Conservation (phyloP, 64 coral and sea anemone species). For the Platygyra sinensis region DNA sequence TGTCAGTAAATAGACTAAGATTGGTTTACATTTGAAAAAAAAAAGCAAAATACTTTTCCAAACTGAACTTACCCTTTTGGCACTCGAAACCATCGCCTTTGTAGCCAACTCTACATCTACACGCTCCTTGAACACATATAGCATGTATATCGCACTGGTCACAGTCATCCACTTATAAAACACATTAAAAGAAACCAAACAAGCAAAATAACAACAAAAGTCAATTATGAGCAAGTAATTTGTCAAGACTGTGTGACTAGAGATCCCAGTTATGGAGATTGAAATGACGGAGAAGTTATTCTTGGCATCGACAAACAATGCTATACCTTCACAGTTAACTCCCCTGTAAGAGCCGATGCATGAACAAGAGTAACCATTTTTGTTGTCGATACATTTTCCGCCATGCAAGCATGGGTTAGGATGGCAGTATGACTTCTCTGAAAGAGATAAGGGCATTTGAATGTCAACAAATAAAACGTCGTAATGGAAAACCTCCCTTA, state of each 20-base stretch:
- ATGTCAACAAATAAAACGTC: neutral
- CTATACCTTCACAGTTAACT: constrained; percentile 60
- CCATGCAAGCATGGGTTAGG: constrained; percentile 87
- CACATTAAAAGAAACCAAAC: neutral
- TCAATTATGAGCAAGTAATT: too few relatives aligned
- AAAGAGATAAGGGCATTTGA: neutral
- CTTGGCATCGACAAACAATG: neutral
- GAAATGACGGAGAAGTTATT: neutral
- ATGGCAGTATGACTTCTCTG: constrained; percentile 75
- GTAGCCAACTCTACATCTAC: constrained; percentile 86
- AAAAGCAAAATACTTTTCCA: neutral
- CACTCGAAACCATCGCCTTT: constrained; percentile 89
- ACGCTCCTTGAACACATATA: constrained; percentile 88
- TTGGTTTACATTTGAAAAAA: neutral
- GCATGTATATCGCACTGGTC: constrained; percentile 92
- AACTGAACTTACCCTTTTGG: constrained; percentile 66
- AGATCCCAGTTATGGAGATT: neutral
- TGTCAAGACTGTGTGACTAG: too few relatives aligned
- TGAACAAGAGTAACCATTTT: constrained; percentile 53
- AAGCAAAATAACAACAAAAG: too few relatives aligned
- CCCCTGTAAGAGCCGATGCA: constrained; percentile 81
- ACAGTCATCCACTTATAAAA: constrained; percentile 84
- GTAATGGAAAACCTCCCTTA: too few relatives aligned
- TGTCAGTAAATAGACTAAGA: too few relatives aligned
- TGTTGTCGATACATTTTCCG: constrained; percentile 65